Percentiles rank a stretch among this genome's conserved stretches.
Evolutionary conservation across 2,797 vertebrate species (phyloP).

Genomic region (Hoplostethus atlanticus): DNA sequence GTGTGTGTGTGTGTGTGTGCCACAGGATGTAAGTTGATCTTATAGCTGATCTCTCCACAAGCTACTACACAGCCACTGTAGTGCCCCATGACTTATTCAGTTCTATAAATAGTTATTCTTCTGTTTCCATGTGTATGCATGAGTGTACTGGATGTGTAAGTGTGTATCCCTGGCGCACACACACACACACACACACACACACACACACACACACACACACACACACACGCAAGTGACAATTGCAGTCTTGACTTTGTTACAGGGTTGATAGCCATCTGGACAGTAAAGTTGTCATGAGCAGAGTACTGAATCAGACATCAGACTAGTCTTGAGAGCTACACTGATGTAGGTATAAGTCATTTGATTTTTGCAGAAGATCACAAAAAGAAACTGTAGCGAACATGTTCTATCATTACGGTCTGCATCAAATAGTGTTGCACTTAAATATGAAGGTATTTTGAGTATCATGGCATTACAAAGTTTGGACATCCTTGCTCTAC

Average conservation of each 20-base stretch:
- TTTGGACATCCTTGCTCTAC: background rate
- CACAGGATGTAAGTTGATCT: conserved; percentile 8
- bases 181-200: background rate
- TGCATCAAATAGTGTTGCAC: too few relatives aligned
- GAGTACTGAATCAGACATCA: too few relatives aligned
- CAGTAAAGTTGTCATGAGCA: too few relatives aligned
- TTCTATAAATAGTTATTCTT: conserved; percentile 13
- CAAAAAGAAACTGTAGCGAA: too few relatives aligned
- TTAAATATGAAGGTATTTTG: too few relatives aligned
- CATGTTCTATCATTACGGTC: too few relatives aligned
- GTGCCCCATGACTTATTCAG: conserved; percentile 1
- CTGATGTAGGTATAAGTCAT: too few relatives aligned
- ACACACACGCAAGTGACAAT: background rate
- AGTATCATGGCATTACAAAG: too few relatives aligned
- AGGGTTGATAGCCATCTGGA: too few relatives aligned
- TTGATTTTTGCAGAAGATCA: too few relatives aligned
- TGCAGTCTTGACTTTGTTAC: background rate
- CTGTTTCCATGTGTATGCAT: background rate
- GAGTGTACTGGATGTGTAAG: background rate
- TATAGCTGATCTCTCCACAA: background rate
- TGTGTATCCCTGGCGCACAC: background rate
- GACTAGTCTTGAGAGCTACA: too few relatives aligned
- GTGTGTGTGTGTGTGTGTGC: background rate
- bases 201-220: background rate
- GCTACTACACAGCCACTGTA: background rate